These are phyloP conservation scores for Oikopleura dioica DNA, from an alignment of 23 tunicate genomes.

Conservation along the genomic window DNA sequence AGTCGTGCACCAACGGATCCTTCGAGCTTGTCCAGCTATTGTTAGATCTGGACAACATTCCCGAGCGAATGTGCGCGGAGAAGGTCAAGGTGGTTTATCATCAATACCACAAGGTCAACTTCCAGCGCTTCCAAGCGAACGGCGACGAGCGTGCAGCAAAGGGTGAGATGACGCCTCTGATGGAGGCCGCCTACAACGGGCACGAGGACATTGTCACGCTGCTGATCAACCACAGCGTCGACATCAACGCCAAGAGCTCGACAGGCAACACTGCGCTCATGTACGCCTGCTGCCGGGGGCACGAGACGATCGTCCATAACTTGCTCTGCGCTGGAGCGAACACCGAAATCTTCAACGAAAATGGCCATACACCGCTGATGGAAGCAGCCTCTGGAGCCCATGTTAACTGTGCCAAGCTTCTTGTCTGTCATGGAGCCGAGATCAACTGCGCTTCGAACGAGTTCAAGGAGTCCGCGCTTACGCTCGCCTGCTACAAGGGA, in stretches of 20 bases:
- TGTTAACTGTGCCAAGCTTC: slow-evolving; percentile 39
- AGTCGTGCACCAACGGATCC: neutral
- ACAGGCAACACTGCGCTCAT: slow-evolving; percentile 91
- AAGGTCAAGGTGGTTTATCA: neutral
- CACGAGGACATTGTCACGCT: slow-evolving; percentile 33
- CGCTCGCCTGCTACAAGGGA: slow-evolving; percentile 91
- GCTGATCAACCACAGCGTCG: slow-evolving; percentile 42
- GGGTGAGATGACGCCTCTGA: slow-evolving; percentile 88
- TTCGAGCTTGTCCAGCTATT: neutral
- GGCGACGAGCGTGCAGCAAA: slow-evolving; percentile 69
- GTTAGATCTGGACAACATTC: neutral
- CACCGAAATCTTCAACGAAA: slow-evolving; percentile 63
- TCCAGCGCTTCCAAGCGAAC: slow-evolving; percentile 30
- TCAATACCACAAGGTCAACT: neutral
- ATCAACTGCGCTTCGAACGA: slow-evolving; percentile 77
- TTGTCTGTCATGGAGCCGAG: slow-evolving; percentile 62
- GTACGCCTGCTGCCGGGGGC: slow-evolving; percentile 86
- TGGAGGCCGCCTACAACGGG: slow-evolving; percentile 97
- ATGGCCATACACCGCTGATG: slow-evolving; percentile 96
- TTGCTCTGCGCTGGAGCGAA: slow-evolving; percentile 53
- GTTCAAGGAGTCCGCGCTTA: slow-evolving; percentile 80
- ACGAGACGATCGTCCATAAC: slow-evolving; percentile 36
- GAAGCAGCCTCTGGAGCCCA: slow-evolving; percentile 97
- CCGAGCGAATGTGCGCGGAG: neutral
- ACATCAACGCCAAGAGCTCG: slow-evolving; percentile 33